Percentiles rank a stretch among this genome's conserved stretches.
Evolutionary conservation across 2,888 invertebrate species (phyloP).

Genomic region (Lathronympha strigana): DNA sequence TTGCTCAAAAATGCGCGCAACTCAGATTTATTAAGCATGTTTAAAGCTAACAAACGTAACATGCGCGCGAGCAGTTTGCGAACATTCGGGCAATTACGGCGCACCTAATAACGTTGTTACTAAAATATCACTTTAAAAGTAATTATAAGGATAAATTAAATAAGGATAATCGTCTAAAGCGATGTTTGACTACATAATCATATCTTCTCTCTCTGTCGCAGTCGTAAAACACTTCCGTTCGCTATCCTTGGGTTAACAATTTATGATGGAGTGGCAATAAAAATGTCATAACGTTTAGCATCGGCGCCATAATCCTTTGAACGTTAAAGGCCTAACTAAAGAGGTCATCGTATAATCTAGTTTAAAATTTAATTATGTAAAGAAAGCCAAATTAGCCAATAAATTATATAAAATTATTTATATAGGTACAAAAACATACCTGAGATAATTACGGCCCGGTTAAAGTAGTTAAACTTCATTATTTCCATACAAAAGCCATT

Average conservation of each 20-base stretch:
- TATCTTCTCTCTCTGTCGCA: neutral
- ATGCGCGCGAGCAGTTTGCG: too few relatives aligned
- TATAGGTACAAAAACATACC: neutral
- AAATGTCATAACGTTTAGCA: conserved; percentile 2
- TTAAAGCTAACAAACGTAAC: too few relatives aligned
- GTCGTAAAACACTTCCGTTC: neutral
- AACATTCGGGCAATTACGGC: too few relatives aligned
- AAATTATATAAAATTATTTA: neutral
- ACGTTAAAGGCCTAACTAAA: neutral
- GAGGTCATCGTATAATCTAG: neutral
- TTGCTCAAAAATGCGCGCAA: too few relatives aligned
- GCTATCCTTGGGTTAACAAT: neutral
- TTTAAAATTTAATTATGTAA: neutral
- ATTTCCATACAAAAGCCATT: neutral
- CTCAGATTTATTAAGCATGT: too few relatives aligned
- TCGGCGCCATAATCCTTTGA: neutral
- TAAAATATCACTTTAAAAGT: too few relatives aligned
- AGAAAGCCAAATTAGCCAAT: too few relatives aligned
- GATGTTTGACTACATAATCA: too few relatives aligned
- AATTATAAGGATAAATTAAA: too few relatives aligned
- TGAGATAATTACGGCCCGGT: neutral
- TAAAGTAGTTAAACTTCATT: neutral
- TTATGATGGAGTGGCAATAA: conserved; percentile 7
- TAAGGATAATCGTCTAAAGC: too few relatives aligned
- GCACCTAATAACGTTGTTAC: too few relatives aligned